phyloP scores from a whole-genome alignment of 2,888 invertebrate species.

The Drosophila mulleri region DNA sequence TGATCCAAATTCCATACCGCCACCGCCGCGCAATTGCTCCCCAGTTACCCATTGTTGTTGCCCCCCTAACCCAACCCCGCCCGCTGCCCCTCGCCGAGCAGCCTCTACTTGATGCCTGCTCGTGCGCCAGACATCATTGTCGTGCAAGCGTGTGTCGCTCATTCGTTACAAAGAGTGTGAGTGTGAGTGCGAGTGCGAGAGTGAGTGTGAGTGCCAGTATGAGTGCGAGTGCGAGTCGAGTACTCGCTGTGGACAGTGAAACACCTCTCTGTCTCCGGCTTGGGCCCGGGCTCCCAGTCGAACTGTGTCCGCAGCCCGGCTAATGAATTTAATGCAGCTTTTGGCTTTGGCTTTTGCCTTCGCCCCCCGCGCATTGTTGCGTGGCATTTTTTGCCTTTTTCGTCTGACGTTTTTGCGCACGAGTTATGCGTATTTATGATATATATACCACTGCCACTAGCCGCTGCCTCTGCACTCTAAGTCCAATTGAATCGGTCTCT shows the following conservation, averaged over 20 bases:
- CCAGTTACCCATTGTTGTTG: constrained; percentile 80
- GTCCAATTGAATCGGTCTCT: constrained; percentile 18
- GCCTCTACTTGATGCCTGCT: constrained; percentile 47
- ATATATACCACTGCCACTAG: constrained; percentile 53
- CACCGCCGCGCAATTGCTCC: constrained; percentile 70
- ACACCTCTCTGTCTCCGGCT: constrained; percentile 46
- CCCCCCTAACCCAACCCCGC: constrained; percentile 5
- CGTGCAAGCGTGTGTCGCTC: constrained; percentile 79
- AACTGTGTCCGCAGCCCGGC: constrained; percentile 47
- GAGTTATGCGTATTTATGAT: constrained; percentile 82
- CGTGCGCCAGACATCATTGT: constrained; percentile 77
- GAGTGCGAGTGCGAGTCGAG: constrained; percentile 36
- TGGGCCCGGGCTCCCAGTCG: constrained; percentile 8
- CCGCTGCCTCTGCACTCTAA: constrained; percentile 5
- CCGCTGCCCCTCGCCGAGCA: neutral
- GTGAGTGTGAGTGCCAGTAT: constrained; percentile 34
- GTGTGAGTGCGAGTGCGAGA: constrained; percentile 36
- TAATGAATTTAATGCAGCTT: constrained; percentile 80
- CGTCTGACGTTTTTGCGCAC: constrained; percentile 80
- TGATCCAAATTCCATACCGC: constrained; percentile 78
- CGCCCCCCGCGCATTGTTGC: constrained; percentile 62
- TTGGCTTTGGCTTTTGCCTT: constrained; percentile 51
- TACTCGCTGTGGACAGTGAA: constrained; percentile 60
- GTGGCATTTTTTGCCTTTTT: constrained; percentile 75
- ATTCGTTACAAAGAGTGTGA: constrained; percentile 56